These are phyloP conservation scores for Neodontobutis hainanensis DNA, from an alignment of 2,113 vertebrate species.

Conservation along the genomic window DNA sequence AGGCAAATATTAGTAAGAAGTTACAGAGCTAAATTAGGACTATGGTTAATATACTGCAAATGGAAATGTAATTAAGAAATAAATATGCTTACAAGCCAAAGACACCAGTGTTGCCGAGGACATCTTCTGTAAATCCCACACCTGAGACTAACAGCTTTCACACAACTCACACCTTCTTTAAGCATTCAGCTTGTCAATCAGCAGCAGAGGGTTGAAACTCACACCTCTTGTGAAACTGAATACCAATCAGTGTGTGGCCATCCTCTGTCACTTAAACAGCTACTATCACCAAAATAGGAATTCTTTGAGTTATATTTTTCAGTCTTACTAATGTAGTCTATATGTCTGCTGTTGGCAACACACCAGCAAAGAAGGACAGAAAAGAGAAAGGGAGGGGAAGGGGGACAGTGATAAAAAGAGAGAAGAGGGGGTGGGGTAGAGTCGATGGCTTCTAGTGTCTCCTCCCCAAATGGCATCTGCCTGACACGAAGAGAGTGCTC, in stretches of 20 bases:
- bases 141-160: constrained; percentile 50
- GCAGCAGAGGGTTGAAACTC: constrained; percentile 36
- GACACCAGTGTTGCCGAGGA: constrained; percentile 52
- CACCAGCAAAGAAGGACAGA: constrained; percentile 49
- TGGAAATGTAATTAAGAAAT: constrained; percentile 26
- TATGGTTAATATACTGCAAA: not conserved
- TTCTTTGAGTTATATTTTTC: constrained; percentile 26
- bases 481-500: constrained; percentile 66
- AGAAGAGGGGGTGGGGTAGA: constrained; percentile 30
- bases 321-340: constrained; percentile 67
- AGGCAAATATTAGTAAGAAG: constrained; percentile 7
- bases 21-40: not conserved
- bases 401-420: constrained; percentile 40
- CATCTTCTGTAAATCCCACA: constrained; percentile 57
- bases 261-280: constrained; percentile 53
- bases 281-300: constrained; percentile 44
- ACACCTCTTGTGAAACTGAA: constrained; percentile 56
- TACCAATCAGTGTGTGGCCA: constrained; percentile 66
- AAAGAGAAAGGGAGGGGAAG: constrained; percentile 45
- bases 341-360: constrained; percentile 23
- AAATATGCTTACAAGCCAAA: constrained; percentile 52
- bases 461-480: constrained; percentile 64
- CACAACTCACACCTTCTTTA: constrained; percentile 50
- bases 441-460: constrained; percentile 61
- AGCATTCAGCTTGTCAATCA: constrained; percentile 62